A percentile compares a stretch with the other conserved stretches of the same genome.
Evolutionary conservation across 2,113 vertebrate species (phyloP).

Genomic region (Nycticryphes semicollaris): DNA sequence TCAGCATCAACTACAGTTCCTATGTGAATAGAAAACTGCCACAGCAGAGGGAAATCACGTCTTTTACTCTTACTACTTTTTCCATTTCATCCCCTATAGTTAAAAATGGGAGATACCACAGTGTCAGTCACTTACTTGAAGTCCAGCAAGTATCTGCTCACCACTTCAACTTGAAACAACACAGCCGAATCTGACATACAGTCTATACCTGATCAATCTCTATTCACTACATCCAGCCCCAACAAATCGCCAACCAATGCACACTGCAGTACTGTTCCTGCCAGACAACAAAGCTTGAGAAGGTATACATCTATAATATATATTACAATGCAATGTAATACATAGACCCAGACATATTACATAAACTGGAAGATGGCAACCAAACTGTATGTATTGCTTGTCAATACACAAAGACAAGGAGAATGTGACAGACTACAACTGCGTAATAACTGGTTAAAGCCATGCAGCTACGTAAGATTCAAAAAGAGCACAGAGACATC

Average conservation of each 20-base stretch:
- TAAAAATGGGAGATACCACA: neutral
- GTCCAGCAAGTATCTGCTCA: neutral
- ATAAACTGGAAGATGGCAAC: neutral
- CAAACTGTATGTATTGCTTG: neutral
- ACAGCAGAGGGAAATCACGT: neutral
- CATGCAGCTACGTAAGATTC: neutral
- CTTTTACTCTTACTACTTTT: neutral
- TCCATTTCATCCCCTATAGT: neutral
- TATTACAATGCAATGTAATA: neutral
- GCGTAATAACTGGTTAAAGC: neutral
- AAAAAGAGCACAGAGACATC: neutral
- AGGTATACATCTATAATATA: neutral
- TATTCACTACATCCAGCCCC: neutral
- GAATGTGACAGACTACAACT: neutral
- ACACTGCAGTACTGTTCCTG: neutral
- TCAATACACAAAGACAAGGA: neutral
- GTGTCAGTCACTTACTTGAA: neutral
- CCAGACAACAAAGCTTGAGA: neutral
- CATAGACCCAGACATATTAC: neutral
- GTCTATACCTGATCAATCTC: rapidly evolving
- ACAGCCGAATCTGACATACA: neutral
- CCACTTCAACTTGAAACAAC: neutral
- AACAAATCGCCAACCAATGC: neutral
- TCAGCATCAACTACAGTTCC: neutral
- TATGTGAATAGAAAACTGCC: neutral